Base-by-base conservation (phyloP, 1,140 invertebrate genomes). In the Galleria mellonella region DNA sequence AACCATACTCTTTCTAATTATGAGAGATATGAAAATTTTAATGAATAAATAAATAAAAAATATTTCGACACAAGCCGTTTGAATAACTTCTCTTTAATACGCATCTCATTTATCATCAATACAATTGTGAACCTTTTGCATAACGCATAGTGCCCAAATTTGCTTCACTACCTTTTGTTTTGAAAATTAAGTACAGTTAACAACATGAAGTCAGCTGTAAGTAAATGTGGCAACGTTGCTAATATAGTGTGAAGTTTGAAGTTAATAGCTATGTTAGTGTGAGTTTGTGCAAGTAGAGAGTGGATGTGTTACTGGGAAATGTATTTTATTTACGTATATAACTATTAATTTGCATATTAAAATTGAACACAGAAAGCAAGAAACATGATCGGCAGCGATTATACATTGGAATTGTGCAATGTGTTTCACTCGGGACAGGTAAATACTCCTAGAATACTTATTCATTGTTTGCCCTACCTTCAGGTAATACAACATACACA, bases 341-440 rank as follows among this genome's bases (percentile, higher is more conserved):
- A 32, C 52, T 45, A 53, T 56, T 51, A 32, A 45, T 28, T 13
- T 29, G 36, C 46, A 42, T 9, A 17, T 23, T 23, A 3, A 23
- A 23, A 3, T 23, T 23, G 9, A 32, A 13, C 11, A 10, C 23
- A 7, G 31, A 42, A 52, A 47, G 41, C 36, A 41, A 17, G 13
- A 32, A 88, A 82, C 31, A 94, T 95, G 93, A 91, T 93, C 39
- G 89, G 91, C 13, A 92, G 90, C 59, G 94, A 97, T 67, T 96
- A 95, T 73, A 90, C 94, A 14, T 86, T 98, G 62, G 96, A 98
- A 77, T 87, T 97, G 42, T 91, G 92, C 47, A 96, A 94, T 78
- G 93, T 98, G 32, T 96, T 93, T 66, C 94, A 97, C 72, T 95
- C 95, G 15, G 94, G 94, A 47, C 93, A 94, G 87, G 93, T 94